Conservation (phyloP, 1,140 invertebrate genomes). For the Asobara japonica region DNA sequence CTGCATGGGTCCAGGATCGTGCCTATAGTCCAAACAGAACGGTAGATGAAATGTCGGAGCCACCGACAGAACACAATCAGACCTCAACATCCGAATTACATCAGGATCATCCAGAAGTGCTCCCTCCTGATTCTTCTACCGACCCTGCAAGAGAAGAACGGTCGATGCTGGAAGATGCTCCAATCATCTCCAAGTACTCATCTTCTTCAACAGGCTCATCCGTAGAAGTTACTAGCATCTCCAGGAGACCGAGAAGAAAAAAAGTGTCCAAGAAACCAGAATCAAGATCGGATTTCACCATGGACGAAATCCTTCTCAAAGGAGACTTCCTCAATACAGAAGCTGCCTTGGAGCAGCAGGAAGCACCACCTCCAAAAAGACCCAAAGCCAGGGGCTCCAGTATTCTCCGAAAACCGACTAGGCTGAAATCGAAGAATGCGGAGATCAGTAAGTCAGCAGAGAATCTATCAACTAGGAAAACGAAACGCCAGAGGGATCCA, state of each 20-base stretch:
- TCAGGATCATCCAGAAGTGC: conserved; percentile 45
- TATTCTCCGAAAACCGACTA: conserved; percentile 52
- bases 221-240: conserved; percentile 41
- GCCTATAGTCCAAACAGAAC: neutral
- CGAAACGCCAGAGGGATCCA: conserved; percentile 52
- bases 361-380: neutral
- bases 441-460: conserved; percentile 58
- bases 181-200: conserved; percentile 41
- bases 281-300: conserved; percentile 39
- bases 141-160: too few relatives aligned
- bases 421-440: conserved; percentile 50
- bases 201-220: conserved; percentile 47
- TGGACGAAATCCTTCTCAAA: neutral
- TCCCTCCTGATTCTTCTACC: conserved; percentile 47
- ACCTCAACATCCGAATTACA: conserved; percentile 55
- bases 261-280: conserved; percentile 30
- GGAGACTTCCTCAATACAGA: neutral
- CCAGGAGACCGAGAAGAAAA: conserved; percentile 22
- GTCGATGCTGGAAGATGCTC: too few relatives aligned
- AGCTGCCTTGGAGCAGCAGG: neutral
- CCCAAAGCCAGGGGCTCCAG: conserved; percentile 34
- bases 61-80: conserved; percentile 10
- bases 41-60: too few relatives aligned
- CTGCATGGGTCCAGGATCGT: neutral
- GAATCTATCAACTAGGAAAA: conserved; percentile 43